Percentiles rank a stretch among this genome's conserved stretches.
phyloP scores from a whole-genome alignment of 2,888 invertebrate species.

The Sycophila texana region DNA sequence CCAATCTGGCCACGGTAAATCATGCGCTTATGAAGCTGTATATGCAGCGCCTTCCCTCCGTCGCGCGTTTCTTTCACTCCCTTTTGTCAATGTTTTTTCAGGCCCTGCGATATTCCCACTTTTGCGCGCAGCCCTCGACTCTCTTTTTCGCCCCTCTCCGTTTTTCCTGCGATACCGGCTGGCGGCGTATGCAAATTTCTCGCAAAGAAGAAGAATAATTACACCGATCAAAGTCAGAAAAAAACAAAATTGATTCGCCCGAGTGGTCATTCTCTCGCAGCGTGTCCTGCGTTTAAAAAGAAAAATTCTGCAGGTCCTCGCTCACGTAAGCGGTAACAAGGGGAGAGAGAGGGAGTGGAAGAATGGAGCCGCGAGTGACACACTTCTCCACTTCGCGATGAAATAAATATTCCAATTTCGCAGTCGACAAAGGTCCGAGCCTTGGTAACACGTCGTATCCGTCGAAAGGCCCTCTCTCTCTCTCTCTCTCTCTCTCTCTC shows the following conservation, averaged over 20 bases:
- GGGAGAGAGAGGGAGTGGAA: not conserved
- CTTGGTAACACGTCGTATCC: too few relatives aligned
- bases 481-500: not conserved
- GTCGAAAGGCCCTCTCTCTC: not conserved
- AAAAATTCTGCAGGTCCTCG: not conserved
- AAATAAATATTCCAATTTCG: conserved; percentile 46
- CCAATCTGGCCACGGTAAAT: conserved; percentile 52
- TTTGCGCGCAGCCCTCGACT: not conserved
- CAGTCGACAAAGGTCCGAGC: conserved; percentile 1
- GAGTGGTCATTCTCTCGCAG: too few relatives aligned
- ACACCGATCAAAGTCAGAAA: too few relatives aligned
- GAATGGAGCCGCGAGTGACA: not conserved
- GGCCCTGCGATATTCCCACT: not conserved
- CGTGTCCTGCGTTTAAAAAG: not conserved
- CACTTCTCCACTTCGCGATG: conserved; percentile 16
- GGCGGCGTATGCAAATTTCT: not conserved
- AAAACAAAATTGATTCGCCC: too few relatives aligned
- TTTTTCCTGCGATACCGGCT: too few relatives aligned
- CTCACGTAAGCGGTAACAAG: not conserved
- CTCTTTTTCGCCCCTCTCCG: not conserved
- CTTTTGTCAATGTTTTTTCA: conserved; percentile 50
- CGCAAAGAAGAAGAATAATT: not conserved
- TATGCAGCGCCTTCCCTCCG: not conserved
- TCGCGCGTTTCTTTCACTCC: conserved; percentile 27
- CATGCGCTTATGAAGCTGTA: conserved; percentile 24